Evolutionary conservation across 2,113 vertebrate species (phyloP).

Genomic region (Lophura nycthemera): DNA sequence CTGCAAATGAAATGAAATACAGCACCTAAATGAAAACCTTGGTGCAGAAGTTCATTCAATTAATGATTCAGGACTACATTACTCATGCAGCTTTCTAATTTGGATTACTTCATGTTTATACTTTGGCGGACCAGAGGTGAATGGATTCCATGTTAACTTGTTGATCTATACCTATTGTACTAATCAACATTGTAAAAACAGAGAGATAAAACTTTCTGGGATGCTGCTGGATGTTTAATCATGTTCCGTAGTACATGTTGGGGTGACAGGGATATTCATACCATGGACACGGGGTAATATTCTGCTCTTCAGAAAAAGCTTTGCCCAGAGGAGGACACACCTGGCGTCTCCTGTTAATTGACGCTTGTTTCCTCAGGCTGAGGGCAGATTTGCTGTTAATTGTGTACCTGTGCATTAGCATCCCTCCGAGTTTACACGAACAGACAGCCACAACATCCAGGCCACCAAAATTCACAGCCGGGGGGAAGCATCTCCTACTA

Average conservation of each 20-base stretch:
- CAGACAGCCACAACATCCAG: neutral
- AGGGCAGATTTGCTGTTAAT: neutral
- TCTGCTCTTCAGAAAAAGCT: neutral
- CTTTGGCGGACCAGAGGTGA: neutral
- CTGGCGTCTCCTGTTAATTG: neutral
- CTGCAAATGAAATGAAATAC: neutral
- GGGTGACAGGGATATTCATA: neutral
- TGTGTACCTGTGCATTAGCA: accelerated
- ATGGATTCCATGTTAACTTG: neutral
- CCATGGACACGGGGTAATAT: neutral
- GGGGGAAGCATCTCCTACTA: neutral
- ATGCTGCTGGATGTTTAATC: neutral
- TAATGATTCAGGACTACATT: neutral
- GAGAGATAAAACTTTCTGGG: neutral
- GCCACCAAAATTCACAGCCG: constrained; percentile 19
- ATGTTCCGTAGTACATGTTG: neutral
- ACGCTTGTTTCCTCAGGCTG: neutral
- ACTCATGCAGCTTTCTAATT: neutral
- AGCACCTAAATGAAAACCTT: neutral
- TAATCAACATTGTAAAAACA: neutral
- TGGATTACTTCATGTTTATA: neutral
- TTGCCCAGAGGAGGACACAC: neutral
- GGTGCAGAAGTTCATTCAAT: neutral
- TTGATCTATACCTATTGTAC: neutral
- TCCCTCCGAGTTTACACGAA: accelerated